These are phyloP conservation scores for Calephelis virginiensis DNA, from an alignment of 1,140 invertebrate genomes.

Conservation along the genomic window DNA sequence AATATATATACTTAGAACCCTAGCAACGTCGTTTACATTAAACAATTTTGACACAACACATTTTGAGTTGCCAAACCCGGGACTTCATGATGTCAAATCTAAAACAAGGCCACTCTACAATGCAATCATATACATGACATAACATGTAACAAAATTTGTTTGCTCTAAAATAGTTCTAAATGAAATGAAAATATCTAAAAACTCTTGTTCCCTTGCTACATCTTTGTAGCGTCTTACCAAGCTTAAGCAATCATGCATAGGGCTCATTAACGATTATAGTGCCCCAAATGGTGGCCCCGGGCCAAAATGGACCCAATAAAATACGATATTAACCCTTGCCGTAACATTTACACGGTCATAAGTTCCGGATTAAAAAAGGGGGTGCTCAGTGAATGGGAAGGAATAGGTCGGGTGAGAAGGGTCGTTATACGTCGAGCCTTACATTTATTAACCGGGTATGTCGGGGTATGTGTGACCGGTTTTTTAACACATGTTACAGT, in stretches of 20 bases:
- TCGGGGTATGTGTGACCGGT: slow-evolving; percentile 6
- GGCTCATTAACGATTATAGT: slow-evolving; percentile 14
- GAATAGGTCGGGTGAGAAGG: slow-evolving; percentile 30
- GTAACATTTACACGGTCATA: slow-evolving; percentile 54
- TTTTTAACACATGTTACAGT: not conserved
- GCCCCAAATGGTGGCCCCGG: slow-evolving; percentile 15
- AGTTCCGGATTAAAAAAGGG: slow-evolving; percentile 55
- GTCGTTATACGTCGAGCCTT: slow-evolving; percentile 22
- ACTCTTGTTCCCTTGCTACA: too few relatives aligned
- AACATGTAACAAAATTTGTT: too few relatives aligned
- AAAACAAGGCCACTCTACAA: too few relatives aligned
- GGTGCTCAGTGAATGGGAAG: slow-evolving; percentile 36
- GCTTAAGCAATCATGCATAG: slow-evolving; percentile 10
- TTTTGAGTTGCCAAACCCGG: too few relatives aligned
- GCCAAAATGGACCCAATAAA: slow-evolving; percentile 41
- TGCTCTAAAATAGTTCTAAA: too few relatives aligned
- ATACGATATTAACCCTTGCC: slow-evolving; percentile 55
- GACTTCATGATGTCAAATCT: too few relatives aligned
- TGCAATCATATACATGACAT: too few relatives aligned
- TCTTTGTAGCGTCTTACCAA: not conserved
- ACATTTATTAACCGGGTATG: slow-evolving; percentile 25
- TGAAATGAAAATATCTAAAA: not conserved
- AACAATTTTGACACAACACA: too few relatives aligned
- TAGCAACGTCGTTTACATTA: too few relatives aligned
- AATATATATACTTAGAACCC: too few relatives aligned